Conservation (phyloP, 2,888 invertebrate species). For the Thereva unica region DNA sequence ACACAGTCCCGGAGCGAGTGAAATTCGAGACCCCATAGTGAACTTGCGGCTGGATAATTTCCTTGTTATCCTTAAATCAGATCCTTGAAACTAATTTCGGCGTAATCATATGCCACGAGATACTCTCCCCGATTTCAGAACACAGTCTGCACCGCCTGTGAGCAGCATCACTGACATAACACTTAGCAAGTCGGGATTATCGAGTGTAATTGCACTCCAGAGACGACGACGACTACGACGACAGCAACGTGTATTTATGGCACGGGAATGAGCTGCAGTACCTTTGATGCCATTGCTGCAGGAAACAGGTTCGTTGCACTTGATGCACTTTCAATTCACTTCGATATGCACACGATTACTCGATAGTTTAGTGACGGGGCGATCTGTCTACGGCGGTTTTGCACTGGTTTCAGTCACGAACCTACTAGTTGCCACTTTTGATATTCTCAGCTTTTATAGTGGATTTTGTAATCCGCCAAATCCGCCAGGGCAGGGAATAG, state of each 20-base stretch:
- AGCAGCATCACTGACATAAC: conserved; percentile 3
- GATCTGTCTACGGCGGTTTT: background rate
- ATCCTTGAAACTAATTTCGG: no score
- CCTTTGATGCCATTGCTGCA: conserved; percentile 27
- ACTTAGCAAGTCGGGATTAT: conserved; percentile 7
- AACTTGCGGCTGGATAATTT: no score
- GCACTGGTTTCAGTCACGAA: conserved; percentile 24
- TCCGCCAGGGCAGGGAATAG: no score
- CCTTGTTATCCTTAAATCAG: no score
- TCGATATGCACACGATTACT: background rate
- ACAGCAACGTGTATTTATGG: no score
- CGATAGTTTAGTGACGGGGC: no score
- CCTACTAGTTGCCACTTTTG: conserved; percentile 22
- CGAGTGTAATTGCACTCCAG: conserved; percentile 12
- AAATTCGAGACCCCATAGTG: no score
- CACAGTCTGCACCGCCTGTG: background rate
- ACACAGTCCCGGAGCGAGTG: no score
- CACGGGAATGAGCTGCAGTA: conserved; percentile 2
- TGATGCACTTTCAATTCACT: conserved; percentile 7
- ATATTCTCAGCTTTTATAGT: conserved; percentile 29
- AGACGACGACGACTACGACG: background rate
- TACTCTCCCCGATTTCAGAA: background rate
- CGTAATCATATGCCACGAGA: no score
- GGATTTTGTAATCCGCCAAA: conserved; percentile 6
- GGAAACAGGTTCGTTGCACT: conserved; percentile 27